A percentile compares a stretch with the other conserved stretches of the same genome.
Evolutionary conservation across 2,113 vertebrate species (phyloP).

Genomic region (Cichladusa arquata): DNA sequence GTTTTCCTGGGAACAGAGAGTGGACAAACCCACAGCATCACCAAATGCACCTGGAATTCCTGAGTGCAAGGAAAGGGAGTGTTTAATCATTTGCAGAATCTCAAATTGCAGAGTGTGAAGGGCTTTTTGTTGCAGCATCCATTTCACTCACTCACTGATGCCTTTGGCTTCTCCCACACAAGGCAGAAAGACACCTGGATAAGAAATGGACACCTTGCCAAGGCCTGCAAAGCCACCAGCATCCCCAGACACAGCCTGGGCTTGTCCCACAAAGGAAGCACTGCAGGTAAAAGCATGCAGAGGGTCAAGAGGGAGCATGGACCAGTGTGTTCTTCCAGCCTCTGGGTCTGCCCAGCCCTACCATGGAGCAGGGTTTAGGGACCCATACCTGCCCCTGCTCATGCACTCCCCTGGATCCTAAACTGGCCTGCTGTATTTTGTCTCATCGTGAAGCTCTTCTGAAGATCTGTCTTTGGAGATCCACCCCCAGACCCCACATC

Average conservation of each 20-base stretch:
- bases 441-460: not conserved
- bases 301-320: not conserved
- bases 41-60: conserved; percentile 14
- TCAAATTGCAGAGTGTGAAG: not conserved
- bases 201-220: not conserved
- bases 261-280: not conserved
- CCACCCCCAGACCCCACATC: not conserved
- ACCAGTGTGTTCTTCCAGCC: not conserved
- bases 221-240: not conserved
- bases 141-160: not conserved
- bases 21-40: not conserved
- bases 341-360: not conserved
- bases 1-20: not conserved
- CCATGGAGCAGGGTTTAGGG: not conserved
- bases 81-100: not conserved
- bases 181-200: not conserved
- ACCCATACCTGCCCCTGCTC: not conserved
- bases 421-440: not conserved
- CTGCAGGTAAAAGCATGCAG: not conserved
- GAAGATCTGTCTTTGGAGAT: not conserved
- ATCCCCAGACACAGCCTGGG: not conserved
- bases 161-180: not conserved
- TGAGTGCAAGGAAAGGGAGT: not conserved
- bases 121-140: not conserved
- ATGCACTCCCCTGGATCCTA: not conserved